These are phyloP conservation scores for Drosophila suzukii DNA, from an alignment of 1,140 invertebrate genomes.

Conservation along the genomic window DNA sequence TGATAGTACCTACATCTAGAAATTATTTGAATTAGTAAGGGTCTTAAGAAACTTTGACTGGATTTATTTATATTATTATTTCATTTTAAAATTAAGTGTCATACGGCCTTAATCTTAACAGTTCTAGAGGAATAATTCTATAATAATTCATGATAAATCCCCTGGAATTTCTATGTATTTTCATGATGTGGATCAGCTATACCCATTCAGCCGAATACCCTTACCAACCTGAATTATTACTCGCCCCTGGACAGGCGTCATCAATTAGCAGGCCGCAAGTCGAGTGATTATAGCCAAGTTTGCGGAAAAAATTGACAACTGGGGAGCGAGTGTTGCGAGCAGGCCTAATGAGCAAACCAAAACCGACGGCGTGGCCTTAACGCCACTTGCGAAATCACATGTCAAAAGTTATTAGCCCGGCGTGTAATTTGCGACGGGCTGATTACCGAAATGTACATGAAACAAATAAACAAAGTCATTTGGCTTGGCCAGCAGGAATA, in stretches of 20 bases:
- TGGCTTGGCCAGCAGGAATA: constrained; percentile 49
- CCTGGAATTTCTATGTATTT: not conserved
- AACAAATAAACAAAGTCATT: constrained; percentile 80
- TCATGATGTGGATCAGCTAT: too few relatives aligned
- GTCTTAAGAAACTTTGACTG: too few relatives aligned
- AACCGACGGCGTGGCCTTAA: constrained; percentile 31
- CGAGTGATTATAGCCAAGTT: constrained; percentile 57
- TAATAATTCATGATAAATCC: too few relatives aligned
- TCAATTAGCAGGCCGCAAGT: constrained; percentile 69
- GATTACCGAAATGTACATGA: constrained; percentile 72
- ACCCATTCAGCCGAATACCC: not conserved
- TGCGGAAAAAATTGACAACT: constrained; percentile 71
- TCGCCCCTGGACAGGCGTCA: constrained; percentile 38
- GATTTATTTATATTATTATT: too few relatives aligned
- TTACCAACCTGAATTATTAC: constrained; percentile 9
- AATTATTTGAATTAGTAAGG: too few relatives aligned
- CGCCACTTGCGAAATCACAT: constrained; percentile 69
- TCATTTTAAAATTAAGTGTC: too few relatives aligned
- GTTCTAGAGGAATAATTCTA: too few relatives aligned
- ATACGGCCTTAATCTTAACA: too few relatives aligned
- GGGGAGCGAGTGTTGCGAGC: constrained; percentile 30
- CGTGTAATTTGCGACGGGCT: constrained; percentile 75
- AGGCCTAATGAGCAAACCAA: constrained; percentile 69
- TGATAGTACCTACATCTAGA: too few relatives aligned
- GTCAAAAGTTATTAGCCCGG: constrained; percentile 77